Percentiles rank a stretch among this genome's conserved stretches.
phyloP scores from a whole-genome alignment of 2,888 invertebrate genomes.

The Standfussiana lucernea region DNA sequence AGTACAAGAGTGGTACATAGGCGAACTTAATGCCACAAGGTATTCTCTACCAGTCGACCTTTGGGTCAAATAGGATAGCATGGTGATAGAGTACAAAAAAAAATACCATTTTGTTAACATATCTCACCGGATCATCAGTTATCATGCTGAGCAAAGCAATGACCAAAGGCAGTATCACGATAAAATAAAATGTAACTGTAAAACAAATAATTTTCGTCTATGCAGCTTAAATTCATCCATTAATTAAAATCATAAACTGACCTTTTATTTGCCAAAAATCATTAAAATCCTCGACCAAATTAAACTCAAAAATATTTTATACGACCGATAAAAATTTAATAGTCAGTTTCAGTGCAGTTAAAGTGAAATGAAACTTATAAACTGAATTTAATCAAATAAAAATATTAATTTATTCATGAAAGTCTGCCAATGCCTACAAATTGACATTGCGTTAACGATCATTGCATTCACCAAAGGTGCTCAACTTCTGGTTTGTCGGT shows the following conservation, averaged over 20 bases:
- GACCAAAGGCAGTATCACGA: not conserved
- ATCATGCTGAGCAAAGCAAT: not conserved
- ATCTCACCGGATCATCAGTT: too few relatives aligned
- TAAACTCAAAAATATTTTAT: slow-evolving; percentile 57
- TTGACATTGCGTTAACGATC: slow-evolving; percentile 19
- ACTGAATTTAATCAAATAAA: slow-evolving; percentile 52
- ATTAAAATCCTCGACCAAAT: slow-evolving; percentile 38
- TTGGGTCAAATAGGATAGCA: too few relatives aligned
- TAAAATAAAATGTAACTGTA: not conserved
- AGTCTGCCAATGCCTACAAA: slow-evolving; percentile 21
- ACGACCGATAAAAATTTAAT: slow-evolving; percentile 52
- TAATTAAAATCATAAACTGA: slow-evolving; percentile 36
- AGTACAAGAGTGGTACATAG: too few relatives aligned
- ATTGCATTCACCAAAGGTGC: slow-evolving; percentile 27
- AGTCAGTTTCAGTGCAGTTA: slow-evolving; percentile 40
- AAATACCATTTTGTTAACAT: too few relatives aligned
- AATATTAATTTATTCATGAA: slow-evolving; percentile 60
- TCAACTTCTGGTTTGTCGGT: slow-evolving; percentile 5
- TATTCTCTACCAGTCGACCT: too few relatives aligned
- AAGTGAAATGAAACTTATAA: slow-evolving; percentile 54
- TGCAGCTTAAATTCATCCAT: slow-evolving; percentile 9
- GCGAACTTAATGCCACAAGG: too few relatives aligned
- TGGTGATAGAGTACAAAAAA: too few relatives aligned
- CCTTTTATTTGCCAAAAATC: slow-evolving; percentile 54
- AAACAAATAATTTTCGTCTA: slow-evolving; percentile 4